These are phyloP conservation scores for Archocentrus centrarchus DNA, from an alignment of 2,113 vertebrate genomes.

Conservation along the genomic window DNA sequence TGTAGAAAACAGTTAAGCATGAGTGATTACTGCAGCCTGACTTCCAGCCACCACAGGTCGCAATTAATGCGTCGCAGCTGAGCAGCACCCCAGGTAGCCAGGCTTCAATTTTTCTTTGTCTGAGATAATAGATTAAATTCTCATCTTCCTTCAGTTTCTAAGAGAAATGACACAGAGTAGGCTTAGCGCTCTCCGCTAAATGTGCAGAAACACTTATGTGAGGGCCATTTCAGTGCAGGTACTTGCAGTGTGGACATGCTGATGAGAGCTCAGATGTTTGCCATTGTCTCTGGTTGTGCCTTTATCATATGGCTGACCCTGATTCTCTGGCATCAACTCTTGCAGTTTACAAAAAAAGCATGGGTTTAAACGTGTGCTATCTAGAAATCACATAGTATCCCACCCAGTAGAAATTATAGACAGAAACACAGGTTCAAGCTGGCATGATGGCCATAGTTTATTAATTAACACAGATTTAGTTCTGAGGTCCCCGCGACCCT, in stretches of 20 bases:
- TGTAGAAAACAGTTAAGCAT: not conserved
- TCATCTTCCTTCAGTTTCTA: not conserved
- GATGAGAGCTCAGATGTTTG: not conserved
- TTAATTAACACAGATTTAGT: slow-evolving; percentile 25
- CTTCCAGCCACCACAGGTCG: not conserved
- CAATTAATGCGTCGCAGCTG: not conserved
- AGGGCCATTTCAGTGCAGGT: not conserved
- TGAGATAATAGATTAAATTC: not conserved
- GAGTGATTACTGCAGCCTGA: slow-evolving; percentile 8
- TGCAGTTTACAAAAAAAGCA: not conserved
- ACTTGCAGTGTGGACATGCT: not conserved
- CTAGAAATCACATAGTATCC: not conserved
- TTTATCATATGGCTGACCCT: not conserved
- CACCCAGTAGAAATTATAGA: not conserved
- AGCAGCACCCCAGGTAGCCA: not conserved
- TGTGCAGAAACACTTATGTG: not conserved
- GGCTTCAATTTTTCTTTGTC: not conserved
- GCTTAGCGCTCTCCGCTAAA: not conserved
- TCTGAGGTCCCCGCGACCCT: slow-evolving; percentile 6
- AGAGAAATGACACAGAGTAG: not conserved
- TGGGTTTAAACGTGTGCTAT: not conserved
- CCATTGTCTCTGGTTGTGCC: not conserved
- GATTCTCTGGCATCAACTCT: not conserved
- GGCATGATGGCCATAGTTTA: slow-evolving; percentile 40
- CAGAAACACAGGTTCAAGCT: slow-evolving; percentile 14